Base-by-base conservation (phyloP, 2,888 invertebrate genomes). In the Bombyx huttoni region DNA sequence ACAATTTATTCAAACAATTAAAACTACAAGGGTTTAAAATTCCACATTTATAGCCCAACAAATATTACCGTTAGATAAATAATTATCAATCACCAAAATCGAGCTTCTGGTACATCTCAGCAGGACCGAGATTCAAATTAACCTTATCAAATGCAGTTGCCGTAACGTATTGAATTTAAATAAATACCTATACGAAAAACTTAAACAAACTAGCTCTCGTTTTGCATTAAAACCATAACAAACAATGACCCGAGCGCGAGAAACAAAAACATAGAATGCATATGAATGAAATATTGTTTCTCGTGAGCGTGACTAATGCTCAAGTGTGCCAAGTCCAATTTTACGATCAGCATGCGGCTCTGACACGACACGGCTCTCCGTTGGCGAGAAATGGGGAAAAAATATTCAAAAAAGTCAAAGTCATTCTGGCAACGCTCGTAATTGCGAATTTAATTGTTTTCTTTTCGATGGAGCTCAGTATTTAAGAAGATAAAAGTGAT, bases 281-380 rank as follows among this genome's bases (percentile, higher is more conserved):
- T 40, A 40, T 40, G 40, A 40, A 40, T 40, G 40, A 40, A 40
- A 40, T 40, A 40, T 40, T 40, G 40, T 40, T 40, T 40, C 40
- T 40, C 58, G 59, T 59, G 57, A 58, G 24, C 56, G 57, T 70
- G 65, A 68, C 62, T 63, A 64, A 52, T 47, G 8, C 48, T 45
- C 51, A 65, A 59, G 54, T 62, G 68, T 70, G 72, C 72, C 72
- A 71, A 71, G 68, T 62, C 64, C 67, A 66, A 62, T 62, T 61
- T 62, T 66, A 65, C 68, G 61, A 59, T 56, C 40, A 40, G 60
- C 51, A 54, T 53, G 51, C 50, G 24, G 2, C 3, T 24, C 54
- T 49, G 34, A 34, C 47, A 48, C 51, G 34, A 34, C 47, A 48
- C 51, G 51, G 50, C 47, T 53, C 50, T 48, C 51, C 46, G 50